Percentiles rank a stretch among this genome's conserved stretches.
These are phyloP conservation scores for Zaprionus ornatus DNA, from an alignment of 1,140 invertebrate species.

Conservation along the genomic window DNA sequence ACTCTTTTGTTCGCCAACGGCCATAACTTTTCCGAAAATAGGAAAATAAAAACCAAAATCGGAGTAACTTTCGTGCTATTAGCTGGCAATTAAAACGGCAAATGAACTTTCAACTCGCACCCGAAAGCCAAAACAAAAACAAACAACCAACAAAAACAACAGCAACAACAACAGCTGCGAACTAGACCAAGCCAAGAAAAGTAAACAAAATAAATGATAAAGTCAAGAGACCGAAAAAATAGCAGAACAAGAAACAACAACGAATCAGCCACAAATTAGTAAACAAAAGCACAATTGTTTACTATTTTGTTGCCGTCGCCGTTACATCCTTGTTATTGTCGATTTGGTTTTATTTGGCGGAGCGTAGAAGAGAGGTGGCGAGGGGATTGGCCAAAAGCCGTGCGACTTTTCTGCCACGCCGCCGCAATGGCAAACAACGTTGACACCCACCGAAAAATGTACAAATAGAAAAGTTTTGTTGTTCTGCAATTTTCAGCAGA, in stretches of 20 bases:
- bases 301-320: constrained; percentile 30
- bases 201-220: constrained; percentile 70
- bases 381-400: constrained; percentile 3
- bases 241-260: constrained; percentile 30
- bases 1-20: constrained; percentile 6
- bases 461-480: constrained; percentile 64
- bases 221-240: constrained; percentile 49
- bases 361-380: neutral
- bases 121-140: constrained; percentile 13
- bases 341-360: constrained; percentile 26
- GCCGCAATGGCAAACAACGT: constrained; percentile 42
- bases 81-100: constrained; percentile 78
- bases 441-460: constrained; percentile 64
- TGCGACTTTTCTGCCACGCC: constrained; percentile 52
- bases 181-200: constrained; percentile 71
- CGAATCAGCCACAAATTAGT: constrained; percentile 72
- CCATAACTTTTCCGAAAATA: constrained; percentile 51
- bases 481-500: constrained; percentile 54
- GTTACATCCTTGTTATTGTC: constrained; percentile 26
- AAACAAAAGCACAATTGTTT: constrained; percentile 79
- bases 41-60: constrained; percentile 48
- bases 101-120: constrained; percentile 73
- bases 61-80: constrained; percentile 75
- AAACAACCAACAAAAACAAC: constrained; percentile 13
- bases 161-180: constrained; percentile 29